Base-by-base conservation (phyloP, 2,888 invertebrate species). In the Ypsolopha scabrella region DNA sequence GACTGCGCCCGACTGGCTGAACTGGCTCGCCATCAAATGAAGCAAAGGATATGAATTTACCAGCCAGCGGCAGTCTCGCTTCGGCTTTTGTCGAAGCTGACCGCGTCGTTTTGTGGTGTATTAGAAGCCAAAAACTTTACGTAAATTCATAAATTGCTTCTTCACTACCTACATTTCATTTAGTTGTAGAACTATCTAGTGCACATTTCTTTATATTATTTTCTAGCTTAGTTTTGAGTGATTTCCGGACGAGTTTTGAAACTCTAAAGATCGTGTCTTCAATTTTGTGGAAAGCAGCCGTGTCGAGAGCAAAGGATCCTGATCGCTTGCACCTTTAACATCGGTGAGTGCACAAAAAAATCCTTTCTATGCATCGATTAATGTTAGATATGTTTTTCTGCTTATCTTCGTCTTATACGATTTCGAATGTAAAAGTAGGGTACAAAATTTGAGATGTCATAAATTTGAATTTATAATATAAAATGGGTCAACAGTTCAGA, bases 241-340 rank as follows among this genome's bases (percentile, higher is more conserved):
- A 60, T 61, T 55, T 63, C 57, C 57, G 56, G 57, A 60, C 56
- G 57, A 62, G 64, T 70, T 71, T 64, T 67, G 53, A 53, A n/a
- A 66, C 64, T 59, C 24, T 2, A 24, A 24, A 24, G 2, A 64
- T 69, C 62, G 73, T 72, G 72, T 70, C 64, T 72, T 70, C 60
- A 70, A 63, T 76, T 80, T 80, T 72, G 80, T 81, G 79, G 70
- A 80, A 80, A 80, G 72, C 70, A 72, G 68, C 68, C 65, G 69
- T 70, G 77, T 79, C 70, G 73, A 67, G 67, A 64, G 67, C 72
- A 65, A 65, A 63, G 63, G 71, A 76, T 82, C 81, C 82, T 80
- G 81, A 24, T 24, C 24, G 24, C 4, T 80, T 80, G 78, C 79
- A 80, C 72, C 75, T 80, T 72, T 70, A 72, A 64, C 71, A 75